A percentile compares a stretch with the other conserved stretches of the same genome.
phyloP scores from a whole-genome alignment of 2,797 vertebrate genomes.

The Thalassophryne amazonica region DNA sequence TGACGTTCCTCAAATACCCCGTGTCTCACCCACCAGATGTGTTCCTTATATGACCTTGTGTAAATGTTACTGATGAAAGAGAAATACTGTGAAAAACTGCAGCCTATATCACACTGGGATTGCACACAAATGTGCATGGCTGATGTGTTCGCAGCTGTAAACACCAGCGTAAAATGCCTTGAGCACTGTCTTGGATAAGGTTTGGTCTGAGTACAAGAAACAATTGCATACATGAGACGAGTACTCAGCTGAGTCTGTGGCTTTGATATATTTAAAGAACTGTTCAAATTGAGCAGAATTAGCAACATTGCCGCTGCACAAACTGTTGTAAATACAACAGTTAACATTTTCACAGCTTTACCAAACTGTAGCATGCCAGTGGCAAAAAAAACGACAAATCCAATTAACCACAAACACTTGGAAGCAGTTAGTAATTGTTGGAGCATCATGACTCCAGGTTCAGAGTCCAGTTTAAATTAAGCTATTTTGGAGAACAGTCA shows the following conservation, averaged over 20 bases:
- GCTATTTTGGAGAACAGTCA: too few relatives aligned
- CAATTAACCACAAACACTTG: conserved; percentile 44
- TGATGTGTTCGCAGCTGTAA: conserved; percentile 58
- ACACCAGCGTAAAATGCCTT: conserved; percentile 44
- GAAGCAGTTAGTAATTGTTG: conserved; percentile 25
- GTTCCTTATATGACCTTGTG: conserved; percentile 72
- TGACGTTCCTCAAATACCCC: conserved; percentile 74
- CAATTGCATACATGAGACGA: conserved; percentile 24
- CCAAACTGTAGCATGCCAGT: neutral
- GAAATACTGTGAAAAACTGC: conserved; percentile 41
- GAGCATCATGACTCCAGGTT: too few relatives aligned
- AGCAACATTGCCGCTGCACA: neutral
- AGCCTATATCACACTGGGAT: conserved; percentile 46
- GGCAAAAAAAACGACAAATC: conserved; percentile 8
- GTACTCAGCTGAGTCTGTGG: conserved; percentile 12
- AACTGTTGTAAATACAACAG: conserved; percentile 6
- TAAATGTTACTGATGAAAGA: conserved; percentile 53
- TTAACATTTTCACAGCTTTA: conserved; percentile 14
- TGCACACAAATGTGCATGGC: conserved; percentile 15
- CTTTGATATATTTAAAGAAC: conserved; percentile 10
- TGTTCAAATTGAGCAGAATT: conserved; percentile 12
- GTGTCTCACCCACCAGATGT: conserved; percentile 74
- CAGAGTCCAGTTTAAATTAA: too few relatives aligned
- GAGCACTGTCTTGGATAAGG: conserved; percentile 25
- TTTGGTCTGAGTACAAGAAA: conserved; percentile 40